Percentiles rank a stretch among this genome's conserved stretches.
phyloP scores from a whole-genome alignment of 1,140 invertebrate species.

The Heliconius hermathena region DNA sequence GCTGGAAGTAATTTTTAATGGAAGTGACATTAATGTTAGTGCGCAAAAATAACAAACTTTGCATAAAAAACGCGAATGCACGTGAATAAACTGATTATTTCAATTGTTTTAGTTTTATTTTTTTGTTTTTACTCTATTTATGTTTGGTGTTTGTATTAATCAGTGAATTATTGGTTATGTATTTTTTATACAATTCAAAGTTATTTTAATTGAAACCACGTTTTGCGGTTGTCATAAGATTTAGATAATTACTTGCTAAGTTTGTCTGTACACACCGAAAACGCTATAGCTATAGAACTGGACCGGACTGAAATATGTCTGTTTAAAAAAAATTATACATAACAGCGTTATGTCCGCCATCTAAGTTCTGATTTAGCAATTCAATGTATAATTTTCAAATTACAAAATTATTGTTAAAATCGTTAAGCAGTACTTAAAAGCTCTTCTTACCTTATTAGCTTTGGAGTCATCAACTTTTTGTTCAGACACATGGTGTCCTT shows the following conservation, averaged over 20 bases:
- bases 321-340: too few relatives aligned
- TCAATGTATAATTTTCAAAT: too few relatives aligned
- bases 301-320: too few relatives aligned
- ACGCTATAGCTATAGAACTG: too few relatives aligned
- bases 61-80: background rate
- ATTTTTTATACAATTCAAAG: too few relatives aligned
- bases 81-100: background rate
- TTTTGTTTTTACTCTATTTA: background rate
- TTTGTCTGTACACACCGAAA: too few relatives aligned
- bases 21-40: constrained; percentile 11
- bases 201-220: too few relatives aligned
- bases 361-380: too few relatives aligned
- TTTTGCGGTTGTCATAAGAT: too few relatives aligned
- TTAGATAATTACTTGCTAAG: too few relatives aligned
- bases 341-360: too few relatives aligned
- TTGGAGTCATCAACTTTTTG: constrained; percentile 81
- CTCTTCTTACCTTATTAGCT: constrained; percentile 74
- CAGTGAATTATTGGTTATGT: background rate
- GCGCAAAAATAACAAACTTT: background rate
- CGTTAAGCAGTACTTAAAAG: background rate
- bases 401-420: background rate
- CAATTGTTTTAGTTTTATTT: background rate
- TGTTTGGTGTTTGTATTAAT: background rate
- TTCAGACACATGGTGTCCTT: constrained; percentile 80
- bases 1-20: constrained; percentile 20